Evolutionary conservation across 2,113 vertebrate species (phyloP), one percentile per base, ranked within the genome.

Genomic region (Hystrix brachyura): DNA sequence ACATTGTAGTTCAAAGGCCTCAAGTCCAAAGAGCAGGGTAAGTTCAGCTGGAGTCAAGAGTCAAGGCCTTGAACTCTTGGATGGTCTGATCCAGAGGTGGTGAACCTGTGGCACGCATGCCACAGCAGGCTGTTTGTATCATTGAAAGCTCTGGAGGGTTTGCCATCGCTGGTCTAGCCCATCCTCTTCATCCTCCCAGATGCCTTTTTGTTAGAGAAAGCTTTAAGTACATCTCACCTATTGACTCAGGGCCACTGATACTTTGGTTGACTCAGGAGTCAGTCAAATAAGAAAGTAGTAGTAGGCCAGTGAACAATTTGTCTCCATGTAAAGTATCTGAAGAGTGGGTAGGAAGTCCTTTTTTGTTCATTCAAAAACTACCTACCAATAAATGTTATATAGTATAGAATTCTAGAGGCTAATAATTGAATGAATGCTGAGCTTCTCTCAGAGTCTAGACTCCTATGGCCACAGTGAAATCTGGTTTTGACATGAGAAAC

Each of bases 1-100:
- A 87, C 0, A 1, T 48, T 78, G 84, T 71, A 98, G 96, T 98
- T 98, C 97, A 98, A 97, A 97, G 96, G 96, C 91, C 79, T 96
- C 79, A 90, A 92, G 93, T 97, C 96, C 96, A 97, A 95, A 97
- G 97, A 94, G 91, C 96, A 96, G 94, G 62, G 27, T 29, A 80
- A 97, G 96, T 94, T 97, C 97, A 97, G n/a, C 69, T 18, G n/a
- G 6, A 76, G 91, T 51, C 91, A 81, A 87, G 78, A 51, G 43
- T 62, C 23, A 32, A 85, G 83, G 21, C 67, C 78, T 18, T 21
- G 25, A 25, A 59, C 23, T 2, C 21, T 34, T 4, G 3, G 0
- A 32, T 2, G 21, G 12, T 27, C 32, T 29, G 14, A 13, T 21
- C 29, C 29, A 32, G 27, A 3, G 21, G 60, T 62, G 60, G 60